phyloP scores from a whole-genome alignment of 2,888 invertebrate genomes.

The Cabera pusaria region DNA sequence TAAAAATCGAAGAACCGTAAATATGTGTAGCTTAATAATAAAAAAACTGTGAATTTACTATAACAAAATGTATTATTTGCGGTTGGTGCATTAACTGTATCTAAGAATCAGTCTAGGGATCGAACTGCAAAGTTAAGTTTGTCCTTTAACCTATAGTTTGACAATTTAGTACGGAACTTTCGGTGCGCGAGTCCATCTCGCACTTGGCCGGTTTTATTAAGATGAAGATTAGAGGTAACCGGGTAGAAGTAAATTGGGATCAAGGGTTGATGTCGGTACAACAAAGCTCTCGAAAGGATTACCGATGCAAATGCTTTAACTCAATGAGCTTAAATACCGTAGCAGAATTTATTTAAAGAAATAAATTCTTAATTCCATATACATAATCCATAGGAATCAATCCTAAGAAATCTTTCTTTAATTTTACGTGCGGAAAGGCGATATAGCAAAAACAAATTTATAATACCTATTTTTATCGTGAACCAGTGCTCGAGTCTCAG shows the following conservation, averaged over 20 bases:
- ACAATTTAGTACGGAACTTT: no score
- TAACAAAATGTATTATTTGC: no score
- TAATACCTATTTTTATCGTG: constrained; percentile 53
- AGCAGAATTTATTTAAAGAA: neutral
- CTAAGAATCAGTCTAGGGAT: no score
- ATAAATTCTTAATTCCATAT: constrained; percentile 5
- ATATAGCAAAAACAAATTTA: constrained; percentile 42
- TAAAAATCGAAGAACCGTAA: no score
- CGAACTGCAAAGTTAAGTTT: no score
- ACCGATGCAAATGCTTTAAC: neutral
- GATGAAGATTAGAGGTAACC: neutral
- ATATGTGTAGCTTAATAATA: no score
- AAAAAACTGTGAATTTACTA: no score
- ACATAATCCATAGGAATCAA: neutral
- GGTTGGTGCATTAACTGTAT: no score
- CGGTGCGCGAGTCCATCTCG: no score
- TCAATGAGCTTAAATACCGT: no score
- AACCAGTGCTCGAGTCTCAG: constrained; percentile 65
- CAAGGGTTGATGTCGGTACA: constrained; percentile 4
- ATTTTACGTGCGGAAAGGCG: constrained; percentile 15
- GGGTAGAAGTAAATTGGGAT: constrained; percentile 5
- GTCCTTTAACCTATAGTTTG: no score
- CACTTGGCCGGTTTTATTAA: no score
- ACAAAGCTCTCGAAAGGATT: constrained; percentile 2
- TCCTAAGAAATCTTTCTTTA: constrained; percentile 5